Evolutionary conservation across 2,888 invertebrate genomes (phyloP), one percentile per base, ranked within the genome.

Genomic region (Galerucella nymphaeae): DNA sequence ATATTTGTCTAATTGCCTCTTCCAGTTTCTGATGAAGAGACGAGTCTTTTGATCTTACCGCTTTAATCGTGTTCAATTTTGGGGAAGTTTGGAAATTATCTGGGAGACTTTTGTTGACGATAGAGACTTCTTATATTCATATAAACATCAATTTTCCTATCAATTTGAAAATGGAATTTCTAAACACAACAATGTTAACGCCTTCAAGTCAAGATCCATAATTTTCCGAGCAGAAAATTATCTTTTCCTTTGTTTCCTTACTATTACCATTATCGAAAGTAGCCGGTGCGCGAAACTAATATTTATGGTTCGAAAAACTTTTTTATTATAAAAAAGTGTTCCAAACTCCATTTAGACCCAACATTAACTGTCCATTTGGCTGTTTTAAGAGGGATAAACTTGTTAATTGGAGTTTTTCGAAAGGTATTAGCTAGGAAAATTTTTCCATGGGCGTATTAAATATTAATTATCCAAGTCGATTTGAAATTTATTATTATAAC

Each of bases 1-100:
- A 80, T 80, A 75, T 77, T 78, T 77, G 76, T 73, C 66, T 78
- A 80, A 80, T 80, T 78, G 73, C 75, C 63, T 69, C 66, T 55
- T 70, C 53, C 45, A 23, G 14, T 53, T 45, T 69, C 41, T 62
- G 69, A 69, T 70, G 57, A 70, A 70, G 70, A 64, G 63, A 18
- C 48, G 16, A n/a, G 45, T 62, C 69, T 69, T 69, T 69, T 63
- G 48, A 48, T 48, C 48, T 48, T 14, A n/a, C 48, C 48, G 8
- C n/a, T 48, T 48, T n/a, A 48, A 48, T 48, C n/a, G n/a, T n/a
- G 48, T 48, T n/a, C n/a, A n/a, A n/a, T 48, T 14, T 8, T 38
- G 48, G 48, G n/a, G 48, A 48, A n/a, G 48, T 13, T 48, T 48
- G 14, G n/a, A n/a, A 48, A 48, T 48, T 48, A 48, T 6, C 48